A percentile compares a stretch with the other conserved stretches of the same genome.
Conservation (phyloP, 2,888 invertebrate species). For the Aleiodes leptofemur region DNA sequence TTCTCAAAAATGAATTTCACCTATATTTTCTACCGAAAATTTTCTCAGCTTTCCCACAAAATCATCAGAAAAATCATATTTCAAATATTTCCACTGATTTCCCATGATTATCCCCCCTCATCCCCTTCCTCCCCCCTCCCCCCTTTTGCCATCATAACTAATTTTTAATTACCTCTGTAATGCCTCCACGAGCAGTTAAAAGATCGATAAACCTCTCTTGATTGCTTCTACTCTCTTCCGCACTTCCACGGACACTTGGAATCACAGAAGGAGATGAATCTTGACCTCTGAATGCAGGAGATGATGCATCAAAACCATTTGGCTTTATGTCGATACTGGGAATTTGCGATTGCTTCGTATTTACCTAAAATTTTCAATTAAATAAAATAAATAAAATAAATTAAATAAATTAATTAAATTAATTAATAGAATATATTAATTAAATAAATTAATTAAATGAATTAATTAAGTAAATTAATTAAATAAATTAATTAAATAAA, state of each 20-base stretch:
- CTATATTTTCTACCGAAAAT: no score
- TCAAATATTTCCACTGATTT: no score
- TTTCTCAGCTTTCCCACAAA: no score
- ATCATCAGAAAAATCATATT: no score
- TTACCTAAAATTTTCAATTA: background rate
- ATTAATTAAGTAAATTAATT: no score
- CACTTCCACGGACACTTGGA: constrained; percentile 66
- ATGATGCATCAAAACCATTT: constrained; percentile 53
- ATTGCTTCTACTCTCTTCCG: constrained; percentile 73
- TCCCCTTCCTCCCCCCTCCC: no score
- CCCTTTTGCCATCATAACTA: background rate
- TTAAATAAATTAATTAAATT: background rate
- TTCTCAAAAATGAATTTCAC: no score
- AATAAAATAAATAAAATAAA: no score
- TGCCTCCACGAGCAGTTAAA: constrained; percentile 75
- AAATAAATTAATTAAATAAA: no score
- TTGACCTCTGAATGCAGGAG: constrained; percentile 61
- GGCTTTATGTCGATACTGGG: constrained; percentile 59
- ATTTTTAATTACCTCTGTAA: constrained; percentile 68
- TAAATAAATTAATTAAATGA: no score
- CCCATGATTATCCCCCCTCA: no score
- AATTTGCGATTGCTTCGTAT: constrained; percentile 18
- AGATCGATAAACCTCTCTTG: constrained; percentile 77
- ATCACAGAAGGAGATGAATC: constrained; percentile 65
- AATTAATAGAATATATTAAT: background rate